Conservation (phyloP, 2,113 vertebrate genomes). For the Microcebus ravelobensis region DNA sequence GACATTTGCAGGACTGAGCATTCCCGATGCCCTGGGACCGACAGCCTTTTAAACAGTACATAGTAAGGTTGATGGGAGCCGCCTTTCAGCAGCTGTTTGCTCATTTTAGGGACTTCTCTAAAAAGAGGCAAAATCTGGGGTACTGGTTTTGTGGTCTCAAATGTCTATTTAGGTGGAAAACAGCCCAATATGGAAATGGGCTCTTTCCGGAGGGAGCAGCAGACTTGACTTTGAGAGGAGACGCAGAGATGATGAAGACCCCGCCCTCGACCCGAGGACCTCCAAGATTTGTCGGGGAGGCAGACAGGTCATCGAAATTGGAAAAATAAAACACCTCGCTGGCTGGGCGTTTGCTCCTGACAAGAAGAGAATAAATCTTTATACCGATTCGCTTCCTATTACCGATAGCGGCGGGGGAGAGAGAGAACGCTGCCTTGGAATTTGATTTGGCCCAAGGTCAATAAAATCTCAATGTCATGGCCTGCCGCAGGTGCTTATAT, state of each 20-base stretch:
- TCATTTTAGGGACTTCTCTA: background rate
- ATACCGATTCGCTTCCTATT: background rate
- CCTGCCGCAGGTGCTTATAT: background rate
- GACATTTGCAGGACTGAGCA: background rate
- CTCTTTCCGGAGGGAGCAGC: background rate
- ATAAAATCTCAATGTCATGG: background rate
- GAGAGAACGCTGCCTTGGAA: background rate
- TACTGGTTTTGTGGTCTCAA: background rate
- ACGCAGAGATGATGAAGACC: background rate
- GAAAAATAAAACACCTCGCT: background rate
- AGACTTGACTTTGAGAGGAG: background rate
- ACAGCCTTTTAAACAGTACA: background rate
- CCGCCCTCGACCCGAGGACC: background rate
- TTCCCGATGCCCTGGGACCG: background rate
- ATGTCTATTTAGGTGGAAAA: slow-evolving; percentile 9
- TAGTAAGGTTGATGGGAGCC: background rate
- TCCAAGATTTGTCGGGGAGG: background rate
- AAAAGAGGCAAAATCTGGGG: background rate
- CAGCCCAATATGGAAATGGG: background rate
- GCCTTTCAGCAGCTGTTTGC: background rate
- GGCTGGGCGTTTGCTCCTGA: background rate
- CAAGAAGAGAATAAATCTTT: background rate
- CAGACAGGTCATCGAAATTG: background rate
- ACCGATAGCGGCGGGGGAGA: background rate
- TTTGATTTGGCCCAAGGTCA: slow-evolving; percentile 5